Conservation (phyloP, 2,888 invertebrate species). For the Dorcus parallelipipedus region DNA sequence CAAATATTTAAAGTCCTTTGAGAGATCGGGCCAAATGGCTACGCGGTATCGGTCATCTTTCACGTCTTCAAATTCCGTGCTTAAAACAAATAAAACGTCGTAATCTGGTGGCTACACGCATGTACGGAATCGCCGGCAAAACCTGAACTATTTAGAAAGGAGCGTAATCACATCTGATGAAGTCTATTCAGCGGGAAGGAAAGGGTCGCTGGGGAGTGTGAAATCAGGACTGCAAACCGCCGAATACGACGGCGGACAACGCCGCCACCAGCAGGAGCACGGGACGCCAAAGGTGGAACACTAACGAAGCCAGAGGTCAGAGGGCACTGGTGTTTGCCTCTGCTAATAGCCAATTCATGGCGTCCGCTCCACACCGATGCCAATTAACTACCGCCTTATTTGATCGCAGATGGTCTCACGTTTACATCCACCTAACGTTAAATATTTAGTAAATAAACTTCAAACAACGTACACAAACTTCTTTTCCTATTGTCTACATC, state of each 20-base stretch:
- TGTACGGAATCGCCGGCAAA: background rate
- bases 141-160: slow-evolving; percentile 9
- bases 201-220: slow-evolving; percentile 23
- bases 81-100: too few relatives aligned
- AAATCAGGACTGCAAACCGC: slow-evolving; percentile 31
- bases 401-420: slow-evolving; percentile 30
- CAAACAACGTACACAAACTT: too few relatives aligned
- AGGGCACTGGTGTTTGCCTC: slow-evolving; percentile 50
- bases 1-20: slow-evolving; percentile 49
- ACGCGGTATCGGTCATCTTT: slow-evolving; percentile 5
- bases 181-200: slow-evolving; percentile 29
- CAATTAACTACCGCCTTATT: slow-evolving; percentile 47
- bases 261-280: slow-evolving; percentile 5
- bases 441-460: too few relatives aligned
- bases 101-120: background rate
- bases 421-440: too few relatives aligned
- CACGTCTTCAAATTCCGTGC: background rate
- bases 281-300: slow-evolving; percentile 11
- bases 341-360: slow-evolving; percentile 55
- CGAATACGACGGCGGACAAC: slow-evolving; percentile 4
- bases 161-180: slow-evolving; percentile 31
- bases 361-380: slow-evolving; percentile 38
- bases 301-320: slow-evolving; percentile 47
- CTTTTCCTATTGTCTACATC: too few relatives aligned
- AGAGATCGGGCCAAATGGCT: slow-evolving; percentile 42